Evolutionary conservation across 2,113 vertebrate species (phyloP).

Genomic region (Bujurquina vittata): DNA sequence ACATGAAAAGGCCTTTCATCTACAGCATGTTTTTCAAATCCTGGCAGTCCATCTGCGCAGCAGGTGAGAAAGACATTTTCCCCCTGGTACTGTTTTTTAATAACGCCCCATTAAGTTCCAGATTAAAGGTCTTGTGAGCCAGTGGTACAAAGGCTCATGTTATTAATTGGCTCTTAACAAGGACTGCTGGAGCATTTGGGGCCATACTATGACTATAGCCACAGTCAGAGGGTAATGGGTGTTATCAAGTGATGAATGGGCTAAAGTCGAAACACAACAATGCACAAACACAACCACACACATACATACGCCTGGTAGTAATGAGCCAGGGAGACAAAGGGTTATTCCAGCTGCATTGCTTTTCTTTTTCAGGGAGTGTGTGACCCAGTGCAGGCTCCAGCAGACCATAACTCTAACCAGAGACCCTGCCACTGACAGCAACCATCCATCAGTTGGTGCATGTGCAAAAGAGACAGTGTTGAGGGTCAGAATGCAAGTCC

Average conservation of each 20-base stretch:
- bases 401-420: conserved; percentile 60
- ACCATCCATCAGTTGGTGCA: conserved; percentile 54
- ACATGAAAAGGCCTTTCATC: conserved; percentile 39
- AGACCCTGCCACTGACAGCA: conserved; percentile 45
- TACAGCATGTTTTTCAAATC: background rate
- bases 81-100: conserved; percentile 53
- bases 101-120: conserved; percentile 72
- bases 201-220: conserved; percentile 49
- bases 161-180: conserved; percentile 74
- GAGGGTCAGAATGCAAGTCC: background rate
- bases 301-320: conserved; percentile 10
- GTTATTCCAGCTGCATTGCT: conserved; percentile 50
- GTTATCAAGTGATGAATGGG: conserved; percentile 70
- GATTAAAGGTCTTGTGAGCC: conserved; percentile 68
- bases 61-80: conserved; percentile 58
- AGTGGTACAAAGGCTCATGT: conserved; percentile 40
- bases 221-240: conserved; percentile 58
- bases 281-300: conserved; percentile 14
- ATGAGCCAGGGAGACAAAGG: conserved; percentile 52
- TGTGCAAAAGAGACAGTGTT: conserved; percentile 4
- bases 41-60: conserved; percentile 32
- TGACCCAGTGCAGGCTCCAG: conserved; percentile 49
- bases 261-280: conserved; percentile 34
- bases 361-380: conserved; percentile 52
- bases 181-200: conserved; percentile 26